A percentile compares a stretch with the other conserved stretches of the same genome.
These are phyloP conservation scores for Drosophila multiciliata DNA, from an alignment of 2,888 invertebrate species.

Conservation along the genomic window DNA sequence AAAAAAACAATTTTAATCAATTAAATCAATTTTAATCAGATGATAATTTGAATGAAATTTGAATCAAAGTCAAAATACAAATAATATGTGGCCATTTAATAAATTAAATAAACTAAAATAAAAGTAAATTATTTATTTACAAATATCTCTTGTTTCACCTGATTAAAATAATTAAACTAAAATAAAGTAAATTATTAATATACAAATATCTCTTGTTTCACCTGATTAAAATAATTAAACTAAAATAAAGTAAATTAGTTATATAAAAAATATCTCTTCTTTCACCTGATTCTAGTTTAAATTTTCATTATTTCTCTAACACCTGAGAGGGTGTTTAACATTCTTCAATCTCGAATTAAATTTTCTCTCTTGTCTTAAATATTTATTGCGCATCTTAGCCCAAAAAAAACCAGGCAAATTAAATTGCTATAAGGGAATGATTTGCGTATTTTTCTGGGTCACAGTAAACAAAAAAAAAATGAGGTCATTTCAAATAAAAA, in stretches of 20 bases:
- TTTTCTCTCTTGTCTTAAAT: slow-evolving; percentile 30
- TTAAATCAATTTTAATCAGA: accelerated
- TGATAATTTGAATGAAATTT: not conserved
- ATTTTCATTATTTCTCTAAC: not conserved
- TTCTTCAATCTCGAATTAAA: not conserved
- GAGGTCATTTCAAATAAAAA: slow-evolving; percentile 60
- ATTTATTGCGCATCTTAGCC: slow-evolving; percentile 50
- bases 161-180: not conserved
- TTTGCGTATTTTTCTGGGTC: slow-evolving; percentile 54
- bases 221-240: not conserved
- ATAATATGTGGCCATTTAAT: not conserved
- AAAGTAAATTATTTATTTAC: not conserved
- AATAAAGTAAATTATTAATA: not conserved
- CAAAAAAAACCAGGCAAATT: slow-evolving; percentile 54
- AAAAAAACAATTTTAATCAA: not conserved
- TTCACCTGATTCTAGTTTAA: not conserved
- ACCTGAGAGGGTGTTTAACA: slow-evolving; percentile 4
- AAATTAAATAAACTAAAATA: too few species aligned
- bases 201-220: not conserved
- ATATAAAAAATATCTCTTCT: not conserved
- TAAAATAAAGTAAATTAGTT: not conserved
- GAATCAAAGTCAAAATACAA: too few species aligned
- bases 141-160: not conserved
- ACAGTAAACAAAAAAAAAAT: slow-evolving; percentile 31
- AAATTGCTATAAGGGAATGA: slow-evolving; percentile 73